Evolutionary conservation across 2,113 vertebrate genomes (phyloP).

Genomic region (Egretta garzetta): DNA sequence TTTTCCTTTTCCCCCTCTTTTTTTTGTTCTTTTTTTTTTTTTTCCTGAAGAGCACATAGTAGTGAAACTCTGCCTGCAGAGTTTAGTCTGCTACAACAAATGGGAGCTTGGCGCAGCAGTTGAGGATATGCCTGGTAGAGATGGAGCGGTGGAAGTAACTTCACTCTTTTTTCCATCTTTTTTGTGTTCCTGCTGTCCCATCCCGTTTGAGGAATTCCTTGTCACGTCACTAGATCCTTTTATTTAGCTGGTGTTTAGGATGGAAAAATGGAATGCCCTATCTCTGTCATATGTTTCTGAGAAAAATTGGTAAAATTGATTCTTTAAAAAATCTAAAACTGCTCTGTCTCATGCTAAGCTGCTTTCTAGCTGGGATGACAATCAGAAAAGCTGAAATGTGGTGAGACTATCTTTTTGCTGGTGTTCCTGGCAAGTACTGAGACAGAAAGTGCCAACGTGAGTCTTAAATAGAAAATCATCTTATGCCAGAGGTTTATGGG

Average conservation of each 20-base stretch:
- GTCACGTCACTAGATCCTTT: neutral
- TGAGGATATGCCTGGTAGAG: neutral
- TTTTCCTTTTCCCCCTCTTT: no score
- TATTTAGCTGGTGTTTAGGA: neutral
- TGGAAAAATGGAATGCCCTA: neutral
- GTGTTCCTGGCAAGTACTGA: neutral
- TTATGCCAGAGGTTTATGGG: rapidly evolving
- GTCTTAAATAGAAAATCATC: neutral
- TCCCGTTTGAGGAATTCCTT: neutral
- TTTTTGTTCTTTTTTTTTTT: rapidly evolving
- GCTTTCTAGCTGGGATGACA: neutral
- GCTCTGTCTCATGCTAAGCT: neutral
- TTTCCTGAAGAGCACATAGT: neutral
- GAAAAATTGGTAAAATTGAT: neutral
- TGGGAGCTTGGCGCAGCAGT: neutral
- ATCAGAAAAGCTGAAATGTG: neutral
- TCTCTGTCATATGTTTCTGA: neutral
- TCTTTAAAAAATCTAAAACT: neutral
- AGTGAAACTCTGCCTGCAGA: neutral
- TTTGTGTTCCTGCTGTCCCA: neutral
- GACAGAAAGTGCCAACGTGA: neutral
- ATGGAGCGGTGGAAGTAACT: neutral
- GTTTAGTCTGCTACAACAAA: neutral
- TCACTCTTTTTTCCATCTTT: neutral
- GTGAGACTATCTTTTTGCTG: neutral